Evolutionary conservation across 2,113 vertebrate species (phyloP).

Genomic region (Mus musculus): DNA sequence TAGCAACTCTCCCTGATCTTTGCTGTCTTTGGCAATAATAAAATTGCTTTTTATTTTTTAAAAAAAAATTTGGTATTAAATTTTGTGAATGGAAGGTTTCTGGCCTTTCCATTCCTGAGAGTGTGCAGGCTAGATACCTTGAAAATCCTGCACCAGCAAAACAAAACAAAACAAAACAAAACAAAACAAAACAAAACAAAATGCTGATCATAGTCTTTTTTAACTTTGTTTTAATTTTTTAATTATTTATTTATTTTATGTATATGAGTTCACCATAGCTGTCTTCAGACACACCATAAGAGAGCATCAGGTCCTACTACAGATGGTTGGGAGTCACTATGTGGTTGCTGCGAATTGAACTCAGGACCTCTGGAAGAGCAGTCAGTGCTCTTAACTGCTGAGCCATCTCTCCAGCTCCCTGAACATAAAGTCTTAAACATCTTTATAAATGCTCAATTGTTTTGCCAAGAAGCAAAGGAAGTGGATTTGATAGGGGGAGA

Average conservation of each 20-base stretch:
- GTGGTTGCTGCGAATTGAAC: too few species aligned
- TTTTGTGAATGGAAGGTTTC: slow-evolving; percentile 35
- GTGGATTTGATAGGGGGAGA: background rate
- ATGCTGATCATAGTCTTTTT: background rate
- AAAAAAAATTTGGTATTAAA: slow-evolving; percentile 34
- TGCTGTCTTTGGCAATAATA: background rate
- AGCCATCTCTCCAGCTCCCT: too few species aligned
- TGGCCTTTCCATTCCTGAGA: slow-evolving; percentile 16
- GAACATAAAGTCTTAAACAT: slow-evolving; percentile 45
- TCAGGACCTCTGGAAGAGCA: too few species aligned
- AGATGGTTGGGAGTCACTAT: too few species aligned
- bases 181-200: background rate
- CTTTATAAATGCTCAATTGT: slow-evolving; percentile 58
- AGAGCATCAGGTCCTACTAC: too few species aligned
- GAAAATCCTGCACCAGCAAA: background rate
- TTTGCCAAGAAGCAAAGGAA: slow-evolving; percentile 62
- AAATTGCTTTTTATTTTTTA: slow-evolving; percentile 26
- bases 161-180: too few species aligned
- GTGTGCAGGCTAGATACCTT: background rate
- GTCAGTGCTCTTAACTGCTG: too few species aligned
- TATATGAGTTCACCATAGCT: too few species aligned
- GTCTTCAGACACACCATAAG: too few species aligned
- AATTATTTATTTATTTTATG: too few species aligned
- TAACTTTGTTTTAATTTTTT: too few species aligned
- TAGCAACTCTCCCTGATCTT: background rate